These are phyloP conservation scores for Thinocorus orbignyianus DNA, from an alignment of 2,113 vertebrate species.

Conservation along the genomic window DNA sequence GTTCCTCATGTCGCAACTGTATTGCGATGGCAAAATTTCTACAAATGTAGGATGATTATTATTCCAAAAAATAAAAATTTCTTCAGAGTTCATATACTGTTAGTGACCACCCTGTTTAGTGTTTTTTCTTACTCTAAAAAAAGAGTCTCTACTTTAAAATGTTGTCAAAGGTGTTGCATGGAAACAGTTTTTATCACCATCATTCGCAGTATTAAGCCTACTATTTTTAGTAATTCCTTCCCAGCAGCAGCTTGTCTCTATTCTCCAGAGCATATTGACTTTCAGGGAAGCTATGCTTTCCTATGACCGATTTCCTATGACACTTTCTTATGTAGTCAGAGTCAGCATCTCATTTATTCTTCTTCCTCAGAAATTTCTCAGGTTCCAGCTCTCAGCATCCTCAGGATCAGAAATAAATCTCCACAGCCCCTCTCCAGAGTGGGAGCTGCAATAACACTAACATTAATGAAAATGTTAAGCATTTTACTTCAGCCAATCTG, in stretches of 20 bases:
- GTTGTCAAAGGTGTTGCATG: neutral
- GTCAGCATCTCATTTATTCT: neutral
- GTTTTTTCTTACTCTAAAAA: neutral
- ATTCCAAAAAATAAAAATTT: neutral
- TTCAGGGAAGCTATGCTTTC: neutral
- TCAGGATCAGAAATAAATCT: neutral
- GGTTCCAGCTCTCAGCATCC: neutral
- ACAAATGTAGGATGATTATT: neutral
- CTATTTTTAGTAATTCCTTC: neutral
- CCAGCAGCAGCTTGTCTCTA: neutral
- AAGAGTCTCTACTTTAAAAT: neutral
- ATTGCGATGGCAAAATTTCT: neutral
- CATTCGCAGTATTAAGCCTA: neutral
- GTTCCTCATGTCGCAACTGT: neutral
- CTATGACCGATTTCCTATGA: fast-evolving
- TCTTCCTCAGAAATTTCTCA: neutral
- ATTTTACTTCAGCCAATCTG: neutral
- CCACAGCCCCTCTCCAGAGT: neutral
- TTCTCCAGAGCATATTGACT: neutral
- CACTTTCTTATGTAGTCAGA: neutral
- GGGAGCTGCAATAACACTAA: neutral
- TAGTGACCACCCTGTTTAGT: neutral
- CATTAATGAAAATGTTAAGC: neutral
- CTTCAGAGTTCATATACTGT: neutral
- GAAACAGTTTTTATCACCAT: neutral